A percentile compares a stretch with the other conserved stretches of the same genome.
Evolutionary conservation across 1,140 invertebrate species (phyloP).

Genomic region (Hyles vespertilio): DNA sequence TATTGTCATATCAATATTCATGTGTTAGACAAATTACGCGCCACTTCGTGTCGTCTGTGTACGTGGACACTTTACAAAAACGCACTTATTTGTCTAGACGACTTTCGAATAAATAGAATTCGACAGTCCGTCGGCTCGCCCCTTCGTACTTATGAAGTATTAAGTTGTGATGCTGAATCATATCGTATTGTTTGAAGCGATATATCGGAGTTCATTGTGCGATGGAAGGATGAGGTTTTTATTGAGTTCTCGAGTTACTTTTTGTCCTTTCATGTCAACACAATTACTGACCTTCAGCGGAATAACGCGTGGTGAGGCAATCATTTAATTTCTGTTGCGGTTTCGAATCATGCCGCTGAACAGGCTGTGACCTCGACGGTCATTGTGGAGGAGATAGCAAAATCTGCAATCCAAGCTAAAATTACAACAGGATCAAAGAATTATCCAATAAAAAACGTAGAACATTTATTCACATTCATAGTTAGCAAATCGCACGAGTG

Average conservation of each 20-base stretch:
- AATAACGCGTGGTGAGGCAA: not conserved
- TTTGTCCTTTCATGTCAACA: slow-evolving; percentile 2
- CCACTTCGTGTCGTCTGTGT: slow-evolving; percentile 1
- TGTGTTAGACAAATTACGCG: slow-evolving; percentile 2
- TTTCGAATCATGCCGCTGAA: not conserved
- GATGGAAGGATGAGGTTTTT: not conserved
- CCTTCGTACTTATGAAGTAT: slow-evolving; percentile 6
- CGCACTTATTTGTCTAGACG: slow-evolving; percentile 22
- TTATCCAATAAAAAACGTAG: no score
- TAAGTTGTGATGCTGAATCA: slow-evolving; percentile 1
- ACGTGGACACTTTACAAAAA: slow-evolving; percentile 6
- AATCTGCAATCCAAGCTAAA: no score
- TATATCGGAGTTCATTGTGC: slow-evolving; percentile 1
- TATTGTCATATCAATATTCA: slow-evolving; percentile 8
- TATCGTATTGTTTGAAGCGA: not conserved
- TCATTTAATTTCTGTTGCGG: no score
- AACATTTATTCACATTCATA: no score
- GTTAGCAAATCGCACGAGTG: no score
- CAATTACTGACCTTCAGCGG: slow-evolving; percentile 3
- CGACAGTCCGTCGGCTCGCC: slow-evolving; percentile 12
- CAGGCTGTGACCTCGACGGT: no score
- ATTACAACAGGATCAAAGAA: no score
- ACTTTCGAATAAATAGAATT: slow-evolving; percentile 23
- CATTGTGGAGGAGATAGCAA: no score
- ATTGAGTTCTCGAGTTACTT: slow-evolving; percentile 4